phyloP scores from a whole-genome alignment of 2,797 vertebrate genomes.

The Falco rusticolus region DNA sequence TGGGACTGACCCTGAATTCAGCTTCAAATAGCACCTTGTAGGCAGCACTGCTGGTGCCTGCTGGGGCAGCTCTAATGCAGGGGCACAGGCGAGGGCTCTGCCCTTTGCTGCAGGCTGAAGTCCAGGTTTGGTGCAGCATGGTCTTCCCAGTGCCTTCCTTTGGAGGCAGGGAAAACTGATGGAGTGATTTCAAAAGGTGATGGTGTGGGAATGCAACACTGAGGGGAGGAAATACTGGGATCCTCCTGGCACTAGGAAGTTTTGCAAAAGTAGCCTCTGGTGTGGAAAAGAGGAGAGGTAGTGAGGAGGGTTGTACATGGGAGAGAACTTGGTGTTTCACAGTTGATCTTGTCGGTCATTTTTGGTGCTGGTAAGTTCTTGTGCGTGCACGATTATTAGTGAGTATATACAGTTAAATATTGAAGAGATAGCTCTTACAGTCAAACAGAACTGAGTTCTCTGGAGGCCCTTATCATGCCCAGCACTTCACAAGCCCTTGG shows the following conservation, averaged over 20 bases:
- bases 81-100: no score
- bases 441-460: not conserved
- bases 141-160: not conserved
- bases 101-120: not conserved
- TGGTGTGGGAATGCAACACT: not conserved
- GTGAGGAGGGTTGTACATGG: accelerated
- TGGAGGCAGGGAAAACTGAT: no score
- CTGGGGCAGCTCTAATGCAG: accelerated
- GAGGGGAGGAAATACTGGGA: accelerated
- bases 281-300: not conserved
- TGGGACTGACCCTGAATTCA: not conserved
- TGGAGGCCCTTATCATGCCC: not conserved
- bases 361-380: not conserved
- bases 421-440: not conserved
- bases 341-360: not conserved
- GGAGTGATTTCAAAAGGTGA: not conserved
- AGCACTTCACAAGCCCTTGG: not conserved
- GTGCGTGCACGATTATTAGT: not conserved
- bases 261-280: not conserved
- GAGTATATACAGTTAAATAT: not conserved
- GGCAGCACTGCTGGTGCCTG: not conserved
- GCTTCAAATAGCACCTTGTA: not conserved
- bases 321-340: not conserved
- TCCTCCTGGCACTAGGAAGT: not conserved
- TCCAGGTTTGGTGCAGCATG: accelerated